Evolutionary conservation across 2,888 invertebrate species (phyloP).

Genomic region (Epistrophella euchroma): DNA sequence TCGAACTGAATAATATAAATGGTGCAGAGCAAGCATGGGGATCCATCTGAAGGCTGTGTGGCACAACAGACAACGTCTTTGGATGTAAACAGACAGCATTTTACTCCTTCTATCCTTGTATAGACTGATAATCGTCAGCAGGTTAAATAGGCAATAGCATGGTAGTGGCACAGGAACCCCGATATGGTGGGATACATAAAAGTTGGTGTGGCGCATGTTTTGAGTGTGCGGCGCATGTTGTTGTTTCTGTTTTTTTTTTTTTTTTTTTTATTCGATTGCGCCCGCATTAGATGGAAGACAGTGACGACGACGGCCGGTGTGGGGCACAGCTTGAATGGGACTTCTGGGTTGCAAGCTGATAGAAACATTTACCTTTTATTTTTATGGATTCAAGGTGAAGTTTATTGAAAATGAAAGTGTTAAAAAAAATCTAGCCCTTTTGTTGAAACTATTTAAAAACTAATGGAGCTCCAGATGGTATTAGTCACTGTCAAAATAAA

Average conservation of each 20-base stretch:
- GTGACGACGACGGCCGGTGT: neutral
- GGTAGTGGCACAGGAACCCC: conserved; percentile 56
- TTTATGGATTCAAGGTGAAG: conserved; percentile 21
- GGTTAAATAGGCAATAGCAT: conserved; percentile 61
- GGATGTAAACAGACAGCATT: conserved; percentile 58
- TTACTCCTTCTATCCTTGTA: conserved; percentile 25
- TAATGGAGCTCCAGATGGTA: neutral
- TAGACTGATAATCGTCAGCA: conserved; percentile 42
- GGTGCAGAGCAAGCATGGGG: conserved; percentile 63
- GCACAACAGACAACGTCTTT: conserved; percentile 65
- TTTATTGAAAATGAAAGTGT: conserved; percentile 60
- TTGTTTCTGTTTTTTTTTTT: conserved; percentile 12
- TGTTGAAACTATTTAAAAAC: neutral
- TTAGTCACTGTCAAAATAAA: neutral
- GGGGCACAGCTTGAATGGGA: neutral
- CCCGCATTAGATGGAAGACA: conserved; percentile 70
- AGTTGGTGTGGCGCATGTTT: conserved; percentile 62
- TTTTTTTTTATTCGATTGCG: conserved; percentile 41
- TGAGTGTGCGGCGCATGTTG: conserved; percentile 47
- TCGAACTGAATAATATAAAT: conserved; percentile 61
- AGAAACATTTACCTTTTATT: conserved; percentile 47
- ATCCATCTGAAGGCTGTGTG: conserved; percentile 68
- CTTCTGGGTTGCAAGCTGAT: conserved; percentile 72
- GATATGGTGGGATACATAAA: conserved; percentile 54
- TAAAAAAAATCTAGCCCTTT: conserved; percentile 6